Evolutionary conservation across 2,797 vertebrate species (phyloP), one percentile per base, ranked within the genome.

Genomic region (Halcyon chelicuti): DNA sequence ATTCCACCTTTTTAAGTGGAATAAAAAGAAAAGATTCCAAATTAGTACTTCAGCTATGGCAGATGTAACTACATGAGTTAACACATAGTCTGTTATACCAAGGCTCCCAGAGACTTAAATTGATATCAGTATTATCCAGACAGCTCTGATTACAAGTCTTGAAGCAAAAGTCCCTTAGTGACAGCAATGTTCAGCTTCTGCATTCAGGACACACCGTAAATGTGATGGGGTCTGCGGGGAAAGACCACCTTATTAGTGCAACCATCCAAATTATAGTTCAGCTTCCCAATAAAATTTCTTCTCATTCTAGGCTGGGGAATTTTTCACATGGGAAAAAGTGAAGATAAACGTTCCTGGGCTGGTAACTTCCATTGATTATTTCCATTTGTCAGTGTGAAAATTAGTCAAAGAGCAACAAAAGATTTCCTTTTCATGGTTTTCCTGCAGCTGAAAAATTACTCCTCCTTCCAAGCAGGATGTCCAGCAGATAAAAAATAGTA

Each of bases 381-480:
- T 92, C 76, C 66, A 75, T 81, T 88, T 75, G 57, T 81, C 83
- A 70, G 29, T 55, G 55, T 54, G 80, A 92, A 96, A 86, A 78
- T 67, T 74, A 84, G 66, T 65, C 65, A 95, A 94, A 88, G 12
- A 66, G 22, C 39, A 86, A 78, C 61, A 92, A 94, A 94, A 93
- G 14, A 70, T 90, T 96, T 96, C 83, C 83, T 94, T 81, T 92
- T 62, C 35, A 58, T 39, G 7, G 18, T 51, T 88, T 91, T 92
- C 39, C 83, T 84, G 42, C 39, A 76, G 66, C 51, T 96, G 86
- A 93, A 95, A 94, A 90, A 92, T 84, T 70, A 81, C 29, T 88
- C 29, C 55, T 75, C 33, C 46, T 94, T 92, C 86, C 51, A 93
- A 73, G 73, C n/a, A 93, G 90, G 79, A 94, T 75, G 55, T 84